Conservation (phyloP, 1,140 invertebrate genomes). For the Drosophila lowei region DNA sequence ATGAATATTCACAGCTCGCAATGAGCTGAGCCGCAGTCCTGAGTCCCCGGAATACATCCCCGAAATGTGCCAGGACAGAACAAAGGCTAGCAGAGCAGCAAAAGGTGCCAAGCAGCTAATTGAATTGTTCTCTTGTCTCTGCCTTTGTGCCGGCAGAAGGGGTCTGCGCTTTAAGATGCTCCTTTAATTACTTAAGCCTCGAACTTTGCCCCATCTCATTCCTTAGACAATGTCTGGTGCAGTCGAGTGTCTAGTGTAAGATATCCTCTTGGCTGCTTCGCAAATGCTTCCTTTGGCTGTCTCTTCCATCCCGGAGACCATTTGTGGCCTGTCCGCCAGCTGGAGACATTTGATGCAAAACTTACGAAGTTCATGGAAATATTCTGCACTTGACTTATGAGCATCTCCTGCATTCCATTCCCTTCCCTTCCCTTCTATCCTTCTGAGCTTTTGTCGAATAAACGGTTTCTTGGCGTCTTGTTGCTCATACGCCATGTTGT, state of each 20-base stretch:
- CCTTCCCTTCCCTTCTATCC: not conserved
- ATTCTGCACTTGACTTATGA: not conserved
- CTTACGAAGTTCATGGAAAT: slow-evolving; percentile 16
- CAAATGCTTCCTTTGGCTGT: slow-evolving; percentile 19
- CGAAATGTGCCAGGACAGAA: slow-evolving; percentile 14
- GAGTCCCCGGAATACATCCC: no score
- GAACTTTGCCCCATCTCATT: not conserved
- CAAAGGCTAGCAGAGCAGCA: slow-evolving; percentile 17
- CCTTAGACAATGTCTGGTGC: slow-evolving; percentile 15
- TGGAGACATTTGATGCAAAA: slow-evolving; percentile 34
- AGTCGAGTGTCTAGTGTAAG: slow-evolving; percentile 49
- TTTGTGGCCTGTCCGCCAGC: no score
- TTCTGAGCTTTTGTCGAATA: slow-evolving; percentile 9
- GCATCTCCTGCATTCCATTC: no score
- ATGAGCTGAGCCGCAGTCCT: not conserved
- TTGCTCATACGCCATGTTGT: slow-evolving; percentile 60
- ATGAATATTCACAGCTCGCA: slow-evolving; percentile 58
- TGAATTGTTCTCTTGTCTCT: slow-evolving; percentile 41
- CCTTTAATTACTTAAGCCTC: slow-evolving; percentile 58
- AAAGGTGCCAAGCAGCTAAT: slow-evolving; percentile 54
- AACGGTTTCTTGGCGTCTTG: slow-evolving; percentile 39
- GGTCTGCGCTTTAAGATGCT: slow-evolving; percentile 11
- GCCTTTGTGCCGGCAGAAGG: no score
- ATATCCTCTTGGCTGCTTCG: slow-evolving; percentile 9
- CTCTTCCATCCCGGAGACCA: no score